These are phyloP conservation scores for Polylopha cassiicola DNA, from an alignment of 2,888 invertebrate genomes.

Conservation along the genomic window DNA sequence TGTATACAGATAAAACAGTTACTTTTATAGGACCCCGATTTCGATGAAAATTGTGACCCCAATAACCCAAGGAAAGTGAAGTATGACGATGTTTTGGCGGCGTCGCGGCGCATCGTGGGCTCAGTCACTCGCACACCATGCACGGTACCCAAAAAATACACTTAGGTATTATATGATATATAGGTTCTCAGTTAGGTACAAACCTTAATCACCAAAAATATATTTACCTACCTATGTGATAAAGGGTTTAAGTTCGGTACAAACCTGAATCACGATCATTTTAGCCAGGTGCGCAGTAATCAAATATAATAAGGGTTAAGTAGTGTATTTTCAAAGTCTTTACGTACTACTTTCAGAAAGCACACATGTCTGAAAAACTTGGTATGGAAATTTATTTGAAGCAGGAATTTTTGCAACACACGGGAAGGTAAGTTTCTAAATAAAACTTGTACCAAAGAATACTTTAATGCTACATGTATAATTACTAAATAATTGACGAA, in stretches of 20 bases:
- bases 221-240: too few species aligned
- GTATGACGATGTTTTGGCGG: conserved; percentile 81
- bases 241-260: too few species aligned
- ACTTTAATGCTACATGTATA: too few species aligned
- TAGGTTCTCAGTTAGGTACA: too few species aligned
- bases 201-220: too few species aligned
- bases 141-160: conserved; percentile 36
- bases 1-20: too few species aligned
- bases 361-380: conserved; percentile 83
- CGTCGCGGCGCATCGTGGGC: conserved; percentile 80
- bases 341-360: conserved; percentile 75
- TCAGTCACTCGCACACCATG: conserved; percentile 81
- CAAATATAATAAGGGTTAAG: too few species aligned
- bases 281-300: too few species aligned
- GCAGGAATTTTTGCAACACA: conserved; percentile 93
- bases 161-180: too few species aligned
- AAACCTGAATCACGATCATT: too few species aligned
- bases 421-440: conserved; percentile 83
- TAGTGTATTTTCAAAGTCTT: too few species aligned
- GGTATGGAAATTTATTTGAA: conserved; percentile 93
- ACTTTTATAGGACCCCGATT: conserved; percentile 46
- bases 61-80: conserved; percentile 66
- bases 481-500: too few species aligned
- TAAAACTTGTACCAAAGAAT: neutral
- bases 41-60: conserved; percentile 61